phyloP scores from a whole-genome alignment of 2,888 invertebrate species.

The Clitarchus hookeri region DNA sequence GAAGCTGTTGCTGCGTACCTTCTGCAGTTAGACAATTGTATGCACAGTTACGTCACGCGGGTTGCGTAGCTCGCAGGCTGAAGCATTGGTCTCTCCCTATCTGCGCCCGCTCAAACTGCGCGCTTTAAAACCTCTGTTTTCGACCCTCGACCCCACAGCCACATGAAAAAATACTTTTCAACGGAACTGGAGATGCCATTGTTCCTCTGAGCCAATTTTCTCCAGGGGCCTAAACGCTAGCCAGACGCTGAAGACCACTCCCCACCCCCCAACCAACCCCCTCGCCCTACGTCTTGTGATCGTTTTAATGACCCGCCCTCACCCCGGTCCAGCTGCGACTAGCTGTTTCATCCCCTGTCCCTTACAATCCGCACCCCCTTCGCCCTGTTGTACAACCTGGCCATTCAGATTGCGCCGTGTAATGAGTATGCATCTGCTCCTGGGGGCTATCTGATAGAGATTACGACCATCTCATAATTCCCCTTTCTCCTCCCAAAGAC shows the following conservation, averaged over 20 bases:
- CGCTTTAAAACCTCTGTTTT: background rate
- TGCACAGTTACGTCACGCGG: background rate
- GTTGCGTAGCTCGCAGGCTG: constrained; percentile 17
- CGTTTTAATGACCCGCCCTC: constrained; percentile 21
- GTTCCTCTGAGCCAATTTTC: constrained; percentile 27
- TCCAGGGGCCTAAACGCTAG: background rate
- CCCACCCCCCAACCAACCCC: constrained; percentile 2
- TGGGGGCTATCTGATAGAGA: constrained; percentile 10
- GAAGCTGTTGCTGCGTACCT: too few relatives aligned
- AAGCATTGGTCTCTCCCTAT: background rate
- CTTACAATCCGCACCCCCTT: background rate
- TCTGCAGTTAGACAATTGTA: background rate
- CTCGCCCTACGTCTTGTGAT: background rate
- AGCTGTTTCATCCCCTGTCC: background rate
- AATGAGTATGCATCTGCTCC: constrained; percentile 8
- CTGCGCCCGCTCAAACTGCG: background rate
- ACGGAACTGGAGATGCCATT: background rate
- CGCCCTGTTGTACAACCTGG: background rate
- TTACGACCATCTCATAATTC: background rate
- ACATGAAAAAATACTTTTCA: background rate
- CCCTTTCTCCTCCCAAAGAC: background rate
- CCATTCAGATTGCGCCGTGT: constrained; percentile 3
- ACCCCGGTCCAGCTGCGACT: background rate
- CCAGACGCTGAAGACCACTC: background rate
- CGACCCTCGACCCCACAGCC: background rate